Conservation (phyloP, 2,113 vertebrate genomes). For the Nansenia antarctica region DNA sequence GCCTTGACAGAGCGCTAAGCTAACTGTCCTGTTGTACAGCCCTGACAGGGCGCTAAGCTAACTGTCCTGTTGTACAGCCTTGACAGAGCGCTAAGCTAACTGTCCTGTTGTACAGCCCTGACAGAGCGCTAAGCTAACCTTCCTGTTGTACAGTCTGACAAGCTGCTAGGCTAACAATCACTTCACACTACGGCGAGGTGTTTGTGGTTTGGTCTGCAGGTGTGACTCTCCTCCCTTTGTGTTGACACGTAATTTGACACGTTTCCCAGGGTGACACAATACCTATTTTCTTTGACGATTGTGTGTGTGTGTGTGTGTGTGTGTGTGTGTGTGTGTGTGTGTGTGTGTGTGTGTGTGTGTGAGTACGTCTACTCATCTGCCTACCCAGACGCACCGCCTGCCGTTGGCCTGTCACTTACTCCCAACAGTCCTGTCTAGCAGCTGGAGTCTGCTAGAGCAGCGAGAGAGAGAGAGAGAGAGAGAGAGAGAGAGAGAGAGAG, state of each 20-base stretch:
- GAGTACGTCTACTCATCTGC: constrained; percentile 3
- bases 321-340: background rate
- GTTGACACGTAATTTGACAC: constrained; percentile 58
- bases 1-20: too few relatives aligned
- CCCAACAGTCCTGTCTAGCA: constrained; percentile 23
- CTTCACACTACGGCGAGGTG: background rate
- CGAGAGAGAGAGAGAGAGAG: constrained; percentile 8
- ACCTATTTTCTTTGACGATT: constrained; percentile 8
- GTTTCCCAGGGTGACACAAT: constrained; percentile 51
- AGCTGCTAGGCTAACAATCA: background rate
- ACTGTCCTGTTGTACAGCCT: too few relatives aligned
- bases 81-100: too few relatives aligned
- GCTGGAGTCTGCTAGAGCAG: constrained; percentile 22
- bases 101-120: too few relatives aligned
- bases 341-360: constrained; percentile 13
- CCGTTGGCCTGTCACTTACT: constrained; percentile 12
- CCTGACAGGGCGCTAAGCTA: too few relatives aligned
- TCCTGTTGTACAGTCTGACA: too few relatives aligned
- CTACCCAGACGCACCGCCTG: constrained; percentile 25
- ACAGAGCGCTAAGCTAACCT: too few relatives aligned
- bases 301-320: constrained; percentile 21
- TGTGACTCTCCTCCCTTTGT: constrained; percentile 18
- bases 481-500: too few relatives aligned
- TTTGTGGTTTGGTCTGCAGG: background rate
- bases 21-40: too few relatives aligned